Conservation (phyloP, 2,113 vertebrate genomes). For the Haliaeetus leucogaster region DNA sequence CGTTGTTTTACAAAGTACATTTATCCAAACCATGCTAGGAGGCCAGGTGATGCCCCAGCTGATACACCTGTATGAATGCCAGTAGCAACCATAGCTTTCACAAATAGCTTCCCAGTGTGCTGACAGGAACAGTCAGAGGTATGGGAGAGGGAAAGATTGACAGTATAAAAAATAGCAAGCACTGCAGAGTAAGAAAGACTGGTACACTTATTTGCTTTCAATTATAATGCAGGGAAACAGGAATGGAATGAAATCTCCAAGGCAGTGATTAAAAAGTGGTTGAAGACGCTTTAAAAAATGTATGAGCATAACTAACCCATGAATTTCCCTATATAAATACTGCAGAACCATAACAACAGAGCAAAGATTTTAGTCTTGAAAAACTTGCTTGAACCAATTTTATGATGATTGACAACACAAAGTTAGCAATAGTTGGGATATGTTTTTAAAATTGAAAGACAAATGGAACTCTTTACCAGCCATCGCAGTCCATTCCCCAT, state of each 20-base stretch:
- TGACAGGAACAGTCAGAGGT: not conserved
- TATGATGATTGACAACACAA: not conserved
- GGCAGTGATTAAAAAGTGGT: not conserved
- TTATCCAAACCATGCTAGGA: not conserved
- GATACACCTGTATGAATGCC: not conserved
- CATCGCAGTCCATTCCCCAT: not conserved
- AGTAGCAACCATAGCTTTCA: not conserved
- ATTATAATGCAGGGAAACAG: not conserved
- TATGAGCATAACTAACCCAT: not conserved
- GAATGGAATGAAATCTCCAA: not conserved
- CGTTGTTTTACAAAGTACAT: accelerated
- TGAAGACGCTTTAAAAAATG: not conserved
- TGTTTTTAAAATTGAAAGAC: not conserved
- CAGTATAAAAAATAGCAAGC: not conserved
- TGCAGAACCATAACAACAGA: not conserved
- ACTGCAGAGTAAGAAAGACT: not conserved
- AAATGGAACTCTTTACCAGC: not conserved
- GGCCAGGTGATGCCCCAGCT: not conserved
- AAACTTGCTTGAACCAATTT: not conserved
- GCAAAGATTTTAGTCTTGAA: not conserved
- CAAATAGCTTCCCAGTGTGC: not conserved
- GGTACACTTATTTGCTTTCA: not conserved
- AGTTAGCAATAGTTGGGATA: not conserved
- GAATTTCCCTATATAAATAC: not conserved
- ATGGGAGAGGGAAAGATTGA: accelerated